Evolutionary conservation across 2,888 invertebrate species (phyloP).

Genomic region (Chrysolina haemoptera): DNA sequence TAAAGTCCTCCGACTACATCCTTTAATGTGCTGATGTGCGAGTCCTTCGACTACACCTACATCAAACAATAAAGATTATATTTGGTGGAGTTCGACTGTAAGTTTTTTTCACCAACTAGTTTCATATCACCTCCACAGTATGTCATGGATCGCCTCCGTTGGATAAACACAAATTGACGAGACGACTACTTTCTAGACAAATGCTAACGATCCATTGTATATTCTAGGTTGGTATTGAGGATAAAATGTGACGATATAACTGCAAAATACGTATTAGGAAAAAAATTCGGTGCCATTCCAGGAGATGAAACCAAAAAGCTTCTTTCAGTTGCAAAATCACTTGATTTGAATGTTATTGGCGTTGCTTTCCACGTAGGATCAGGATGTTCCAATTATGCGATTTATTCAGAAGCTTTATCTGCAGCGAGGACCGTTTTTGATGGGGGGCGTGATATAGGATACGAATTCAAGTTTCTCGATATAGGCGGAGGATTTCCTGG

Average conservation of each 20-base stretch:
- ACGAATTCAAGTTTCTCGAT: slow-evolving; percentile 43
- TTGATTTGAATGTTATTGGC: slow-evolving; percentile 44
- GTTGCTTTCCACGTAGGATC: slow-evolving; percentile 51
- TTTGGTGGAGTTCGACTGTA: too few species aligned
- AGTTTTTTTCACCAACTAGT: too few species aligned
- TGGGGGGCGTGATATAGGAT: slow-evolving; percentile 38
- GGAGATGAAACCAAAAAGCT: slow-evolving; percentile 34
- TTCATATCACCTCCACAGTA: too few species aligned
- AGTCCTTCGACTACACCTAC: too few species aligned
- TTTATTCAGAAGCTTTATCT: slow-evolving; percentile 40
- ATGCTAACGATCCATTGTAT: background rate
- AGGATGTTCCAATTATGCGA: slow-evolving; percentile 28
- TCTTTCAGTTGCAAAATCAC: slow-evolving; percentile 34
- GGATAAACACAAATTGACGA: too few species aligned
- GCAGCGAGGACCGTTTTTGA: slow-evolving; percentile 45
- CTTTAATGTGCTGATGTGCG: too few species aligned
- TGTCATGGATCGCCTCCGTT: too few species aligned
- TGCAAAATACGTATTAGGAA: slow-evolving; percentile 38
- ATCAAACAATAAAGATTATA: too few species aligned
- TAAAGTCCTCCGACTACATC: too few species aligned
- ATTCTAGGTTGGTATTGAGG: slow-evolving; percentile 58
- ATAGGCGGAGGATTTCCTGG: slow-evolving; percentile 50
- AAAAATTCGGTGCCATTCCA: slow-evolving; percentile 45
- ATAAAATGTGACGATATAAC: slow-evolving; percentile 44
- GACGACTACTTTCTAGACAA: background rate